These are phyloP conservation scores for Sisyra nigra DNA, from an alignment of 2,888 invertebrate species.

Conservation along the genomic window DNA sequence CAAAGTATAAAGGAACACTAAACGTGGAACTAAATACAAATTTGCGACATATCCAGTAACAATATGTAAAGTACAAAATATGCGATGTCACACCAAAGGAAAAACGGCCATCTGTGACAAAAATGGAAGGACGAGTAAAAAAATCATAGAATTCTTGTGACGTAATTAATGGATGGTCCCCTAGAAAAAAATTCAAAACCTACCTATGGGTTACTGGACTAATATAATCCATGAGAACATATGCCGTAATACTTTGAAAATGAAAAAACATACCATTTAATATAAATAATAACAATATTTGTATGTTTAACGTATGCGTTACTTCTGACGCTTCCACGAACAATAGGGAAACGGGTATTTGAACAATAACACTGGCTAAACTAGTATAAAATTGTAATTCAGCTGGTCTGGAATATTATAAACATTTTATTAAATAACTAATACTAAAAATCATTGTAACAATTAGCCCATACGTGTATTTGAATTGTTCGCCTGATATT, in stretches of 20 bases:
- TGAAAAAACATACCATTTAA: slow-evolving; percentile 63
- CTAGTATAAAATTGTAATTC: slow-evolving; percentile 67
- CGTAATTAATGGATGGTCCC: too few relatives aligned
- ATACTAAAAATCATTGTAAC: background rate
- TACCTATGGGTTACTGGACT: slow-evolving; percentile 67
- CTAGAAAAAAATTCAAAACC: slow-evolving; percentile 9
- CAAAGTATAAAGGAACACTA: too few relatives aligned
- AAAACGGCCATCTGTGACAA: too few relatives aligned
- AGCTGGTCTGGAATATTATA: slow-evolving; percentile 39
- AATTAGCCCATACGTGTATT: slow-evolving; percentile 55
- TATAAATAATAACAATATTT: slow-evolving; percentile 38
- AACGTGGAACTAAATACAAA: too few relatives aligned
- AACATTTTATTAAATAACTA: background rate
- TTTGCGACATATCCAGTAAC: too few relatives aligned
- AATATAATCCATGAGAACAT: slow-evolving; percentile 64
- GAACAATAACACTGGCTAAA: slow-evolving; percentile 51
- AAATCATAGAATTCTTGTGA: too few relatives aligned
- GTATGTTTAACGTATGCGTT: slow-evolving; percentile 30
- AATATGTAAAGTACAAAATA: too few relatives aligned
- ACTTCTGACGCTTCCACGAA: slow-evolving; percentile 42
- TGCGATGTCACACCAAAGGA: too few relatives aligned
- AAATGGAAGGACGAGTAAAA: too few relatives aligned
- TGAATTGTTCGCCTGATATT: slow-evolving; percentile 55
- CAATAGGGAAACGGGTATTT: slow-evolving; percentile 51
- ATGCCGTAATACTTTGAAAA: slow-evolving; percentile 65